These are phyloP conservation scores for Oncorhynchus mykiss DNA, from an alignment of 2,113 vertebrate species.

Conservation along the genomic window DNA sequence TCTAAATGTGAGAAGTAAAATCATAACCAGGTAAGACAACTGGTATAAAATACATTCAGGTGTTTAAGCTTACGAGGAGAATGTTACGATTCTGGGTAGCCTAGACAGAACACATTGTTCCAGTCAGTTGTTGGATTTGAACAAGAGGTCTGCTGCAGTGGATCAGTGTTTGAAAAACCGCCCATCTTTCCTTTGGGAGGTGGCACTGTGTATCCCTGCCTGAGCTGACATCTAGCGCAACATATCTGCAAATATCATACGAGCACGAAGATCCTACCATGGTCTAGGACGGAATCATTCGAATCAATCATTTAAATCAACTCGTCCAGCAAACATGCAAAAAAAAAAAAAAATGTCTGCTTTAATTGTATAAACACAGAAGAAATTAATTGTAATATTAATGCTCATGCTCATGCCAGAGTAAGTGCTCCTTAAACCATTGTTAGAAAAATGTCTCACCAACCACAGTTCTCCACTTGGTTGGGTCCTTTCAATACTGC, in stretches of 20 bases:
- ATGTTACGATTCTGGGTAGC: background rate
- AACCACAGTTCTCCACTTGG: background rate
- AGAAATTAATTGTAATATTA: background rate
- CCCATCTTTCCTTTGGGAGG: background rate
- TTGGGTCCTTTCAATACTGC: background rate
- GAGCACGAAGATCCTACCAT: background rate
- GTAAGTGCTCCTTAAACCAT: conserved; percentile 9
- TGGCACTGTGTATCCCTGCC: background rate
- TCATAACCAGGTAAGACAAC: background rate
- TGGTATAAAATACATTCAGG: conserved; percentile 18
- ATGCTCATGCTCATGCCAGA: background rate
- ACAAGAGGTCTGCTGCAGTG: conserved; percentile 3
- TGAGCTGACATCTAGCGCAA: conserved; percentile 8
- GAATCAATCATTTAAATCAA: conserved; percentile 30
- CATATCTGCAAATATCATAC: conserved; percentile 10
- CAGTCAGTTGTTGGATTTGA: conserved; percentile 5
- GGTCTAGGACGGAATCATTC: background rate
- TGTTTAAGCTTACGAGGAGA: background rate
- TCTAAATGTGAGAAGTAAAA: conserved; percentile 42
- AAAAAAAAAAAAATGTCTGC: background rate
- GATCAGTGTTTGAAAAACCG: conserved; percentile 20
- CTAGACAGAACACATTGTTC: background rate
- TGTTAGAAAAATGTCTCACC: background rate
- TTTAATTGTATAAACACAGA: conserved; percentile 2
- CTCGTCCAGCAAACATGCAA: conserved; percentile 17